Evolutionary conservation across 2,113 vertebrate genomes (phyloP).

Genomic region (Shinisaurus crocodilurus): DNA sequence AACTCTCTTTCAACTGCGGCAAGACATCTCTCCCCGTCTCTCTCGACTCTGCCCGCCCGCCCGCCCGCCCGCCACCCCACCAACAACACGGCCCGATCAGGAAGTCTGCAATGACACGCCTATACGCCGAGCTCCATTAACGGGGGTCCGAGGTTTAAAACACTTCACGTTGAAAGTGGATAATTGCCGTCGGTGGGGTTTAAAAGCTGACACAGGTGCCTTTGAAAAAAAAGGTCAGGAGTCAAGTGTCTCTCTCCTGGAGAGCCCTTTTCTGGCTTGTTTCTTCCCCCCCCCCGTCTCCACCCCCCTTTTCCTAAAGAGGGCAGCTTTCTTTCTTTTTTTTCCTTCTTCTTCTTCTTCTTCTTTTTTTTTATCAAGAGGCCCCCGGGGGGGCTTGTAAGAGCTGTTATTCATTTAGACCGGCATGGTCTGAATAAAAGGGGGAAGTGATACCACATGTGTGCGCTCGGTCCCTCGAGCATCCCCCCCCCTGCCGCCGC

Average conservation of each 20-base stretch:
- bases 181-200: constrained; percentile 93
- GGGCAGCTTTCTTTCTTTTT: not conserved
- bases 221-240: constrained; percentile 94
- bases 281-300: no score
- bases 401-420: constrained; percentile 87
- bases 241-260: constrained; percentile 90
- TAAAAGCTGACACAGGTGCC: constrained; percentile 91
- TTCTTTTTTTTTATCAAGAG: constrained; percentile 63
- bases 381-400: constrained; percentile 81
- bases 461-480: constrained; percentile 64
- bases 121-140: constrained; percentile 85
- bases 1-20: constrained; percentile 84
- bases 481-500: not conserved
- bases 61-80: not conserved
- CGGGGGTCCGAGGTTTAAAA: constrained; percentile 84
- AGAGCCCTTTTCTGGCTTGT: constrained; percentile 80
- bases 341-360: not conserved
- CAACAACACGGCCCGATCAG: constrained; percentile 67
- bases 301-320: not conserved
- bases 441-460: constrained; percentile 83
- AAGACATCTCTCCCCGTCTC: constrained; percentile 76
- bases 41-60: no score
- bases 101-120: constrained; percentile 85
- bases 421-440: constrained; percentile 85
- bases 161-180: constrained; percentile 91